Base-by-base conservation (phyloP, 1,140 invertebrate genomes). In the Drosophila malerkotliana region DNA sequence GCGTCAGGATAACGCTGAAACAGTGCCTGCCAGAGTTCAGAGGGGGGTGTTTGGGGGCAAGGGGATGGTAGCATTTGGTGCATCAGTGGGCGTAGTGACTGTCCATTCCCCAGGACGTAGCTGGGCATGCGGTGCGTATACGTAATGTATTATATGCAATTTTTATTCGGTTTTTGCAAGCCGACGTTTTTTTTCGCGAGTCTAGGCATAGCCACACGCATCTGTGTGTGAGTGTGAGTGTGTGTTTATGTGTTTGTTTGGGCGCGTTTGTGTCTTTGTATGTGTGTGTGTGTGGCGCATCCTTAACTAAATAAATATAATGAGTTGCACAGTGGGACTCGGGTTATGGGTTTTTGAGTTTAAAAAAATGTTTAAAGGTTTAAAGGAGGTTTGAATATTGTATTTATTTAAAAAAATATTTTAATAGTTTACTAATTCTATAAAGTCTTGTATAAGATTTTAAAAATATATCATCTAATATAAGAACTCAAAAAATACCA, bases 251-350 rank as follows among this genome's bases (percentile, higher is more conserved):
- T 21, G 41, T 66, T n/a, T 49, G 28, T 30, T 12, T 55, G 41
- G 28, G 8, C 28, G 28, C 28, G 9, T 52, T n/a, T 56, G 45
- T 41, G 28, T 49, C 30, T 39, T 58, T 34, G 48, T 59, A 14
- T 54, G 18, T 62, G 18, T 18, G 18, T 18, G 18, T 18, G 0
- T 18, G 52, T 62, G 52, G 41, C 59, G 53, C 79, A 61, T 75
- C 51, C 82, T 88, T 83, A 89, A 82, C 81, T 79, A 81, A 81
- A 90, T 79, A 81, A 85, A 81, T 81, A 84, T 81, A 85, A 84
- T 84, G 77, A 80, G 78, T 74, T 69, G 57, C n/a, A 81, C 82
- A 75, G 64, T 87, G 81, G 44, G 14, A 37, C 45, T 2, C 47
- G 34, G n/a, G 0, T 1, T 9, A 8, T 3, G 7, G 10, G 44